These are phyloP conservation scores for Drosophila atripex DNA, from an alignment of 2,888 invertebrate species.

Conservation along the genomic window DNA sequence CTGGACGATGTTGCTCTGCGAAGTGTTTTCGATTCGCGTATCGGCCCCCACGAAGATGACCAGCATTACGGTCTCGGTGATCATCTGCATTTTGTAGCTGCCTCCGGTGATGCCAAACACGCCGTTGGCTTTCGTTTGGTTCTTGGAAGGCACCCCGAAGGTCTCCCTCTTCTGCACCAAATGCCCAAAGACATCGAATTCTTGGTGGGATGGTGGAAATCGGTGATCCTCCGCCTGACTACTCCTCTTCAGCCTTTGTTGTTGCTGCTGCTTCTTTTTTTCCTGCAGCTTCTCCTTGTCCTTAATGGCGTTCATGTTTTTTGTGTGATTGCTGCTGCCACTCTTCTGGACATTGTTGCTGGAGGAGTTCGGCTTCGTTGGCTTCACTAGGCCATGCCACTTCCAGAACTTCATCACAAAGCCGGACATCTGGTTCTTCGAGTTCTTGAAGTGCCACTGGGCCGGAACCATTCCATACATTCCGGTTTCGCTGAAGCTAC, in stretches of 20 bases:
- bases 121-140: slow-evolving; percentile 50
- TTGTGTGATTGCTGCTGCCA: slow-evolving; percentile 43
- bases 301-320: slow-evolving; percentile 59
- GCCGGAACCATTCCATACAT: slow-evolving; percentile 90
- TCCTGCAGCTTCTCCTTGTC: slow-evolving; percentile 51
- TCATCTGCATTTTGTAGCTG: slow-evolving; percentile 84
- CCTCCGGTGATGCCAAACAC: slow-evolving; percentile 2
- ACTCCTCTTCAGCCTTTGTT: slow-evolving; percentile 50
- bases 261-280: slow-evolving; percentile 47
- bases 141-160: slow-evolving; percentile 70
- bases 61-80: slow-evolving; percentile 90
- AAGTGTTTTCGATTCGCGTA: slow-evolving; percentile 90
- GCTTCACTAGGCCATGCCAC: slow-evolving; percentile 85
- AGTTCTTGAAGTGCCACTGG: slow-evolving; percentile 85
- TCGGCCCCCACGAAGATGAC: slow-evolving; percentile 91
- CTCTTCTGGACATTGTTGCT: slow-evolving; percentile 45
- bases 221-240: slow-evolving; percentile 39
- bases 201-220: slow-evolving; percentile 56
- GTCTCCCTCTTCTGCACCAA: slow-evolving; percentile 77
- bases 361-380: slow-evolving; percentile 16
- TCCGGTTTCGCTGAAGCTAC: slow-evolving; percentile 87
- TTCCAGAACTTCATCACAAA: slow-evolving; percentile 94
- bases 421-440: slow-evolving; percentile 87
- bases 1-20: slow-evolving; percentile 90
- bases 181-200: slow-evolving; percentile 80